Evolutionary conservation across 2,113 vertebrate species (phyloP).

Genomic region (Calonectris borealis): DNA sequence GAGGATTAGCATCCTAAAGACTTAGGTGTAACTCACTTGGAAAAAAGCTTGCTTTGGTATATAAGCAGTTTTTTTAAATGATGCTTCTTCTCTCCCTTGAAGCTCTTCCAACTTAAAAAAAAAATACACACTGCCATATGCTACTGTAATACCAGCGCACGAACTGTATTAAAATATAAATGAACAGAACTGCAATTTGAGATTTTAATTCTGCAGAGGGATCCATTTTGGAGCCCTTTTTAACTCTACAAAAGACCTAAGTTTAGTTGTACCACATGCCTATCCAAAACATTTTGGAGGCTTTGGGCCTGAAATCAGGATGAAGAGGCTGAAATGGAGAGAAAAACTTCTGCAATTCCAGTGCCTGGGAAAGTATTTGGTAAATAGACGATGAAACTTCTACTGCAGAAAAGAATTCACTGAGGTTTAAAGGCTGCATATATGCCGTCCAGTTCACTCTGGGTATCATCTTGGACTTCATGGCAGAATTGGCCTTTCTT

Average conservation of each 20-base stretch:
- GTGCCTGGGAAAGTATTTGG: neutral
- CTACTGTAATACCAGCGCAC: neutral
- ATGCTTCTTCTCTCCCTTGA: neutral
- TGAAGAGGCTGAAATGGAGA: neutral
- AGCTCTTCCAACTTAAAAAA: neutral
- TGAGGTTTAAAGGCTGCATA: neutral
- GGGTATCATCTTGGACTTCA: neutral
- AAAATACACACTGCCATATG: neutral
- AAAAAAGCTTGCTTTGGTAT: neutral
- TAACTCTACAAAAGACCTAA: neutral
- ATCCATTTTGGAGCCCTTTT: neutral
- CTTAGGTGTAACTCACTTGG: neutral
- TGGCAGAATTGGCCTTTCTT: neutral
- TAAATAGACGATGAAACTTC: neutral
- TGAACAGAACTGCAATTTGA: neutral
- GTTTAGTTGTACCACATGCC: neutral
- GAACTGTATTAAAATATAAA: neutral
- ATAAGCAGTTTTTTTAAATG: neutral
- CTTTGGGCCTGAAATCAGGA: neutral
- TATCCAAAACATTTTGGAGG: neutral
- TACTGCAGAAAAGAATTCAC: fast-evolving
- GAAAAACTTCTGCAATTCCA: neutral
- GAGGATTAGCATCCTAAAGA: neutral
- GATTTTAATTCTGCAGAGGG: neutral
- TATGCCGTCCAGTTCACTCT: neutral